A percentile compares a stretch with the other conserved stretches of the same genome.
These are phyloP conservation scores for Danio kyathit DNA, from an alignment of 2,797 vertebrate species.

Conservation along the genomic window DNA sequence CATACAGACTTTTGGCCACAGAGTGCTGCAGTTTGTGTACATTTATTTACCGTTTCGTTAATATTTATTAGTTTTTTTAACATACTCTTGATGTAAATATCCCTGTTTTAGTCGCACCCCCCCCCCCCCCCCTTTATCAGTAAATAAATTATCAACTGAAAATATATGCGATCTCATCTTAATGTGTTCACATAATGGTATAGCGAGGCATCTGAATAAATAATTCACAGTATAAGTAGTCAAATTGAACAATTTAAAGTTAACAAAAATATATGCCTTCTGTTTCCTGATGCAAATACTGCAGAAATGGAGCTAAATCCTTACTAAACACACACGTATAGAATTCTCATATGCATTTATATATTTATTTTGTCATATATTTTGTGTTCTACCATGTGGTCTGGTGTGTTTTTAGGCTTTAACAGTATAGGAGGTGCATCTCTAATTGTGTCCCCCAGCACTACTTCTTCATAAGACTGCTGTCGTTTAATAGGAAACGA, in stretches of 20 bases:
- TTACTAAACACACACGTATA: neutral
- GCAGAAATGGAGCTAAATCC: slow-evolving; percentile 17
- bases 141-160: neutral
- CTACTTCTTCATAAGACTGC: slow-evolving; percentile 8
- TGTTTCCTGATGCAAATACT: slow-evolving; percentile 39
- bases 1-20: slow-evolving; percentile 37
- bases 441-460: neutral
- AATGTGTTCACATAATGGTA: slow-evolving; percentile 20
- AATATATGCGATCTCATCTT: neutral
- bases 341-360: neutral
- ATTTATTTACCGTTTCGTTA: neutral
- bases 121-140: neutral
- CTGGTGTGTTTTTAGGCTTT: neutral
- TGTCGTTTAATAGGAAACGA: slow-evolving; percentile 24
- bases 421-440: neutral
- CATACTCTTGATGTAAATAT: slow-evolving; percentile 2
- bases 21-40: slow-evolving; percentile 7
- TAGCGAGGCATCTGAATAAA: slow-evolving; percentile 21
- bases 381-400: neutral
- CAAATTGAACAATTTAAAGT: slow-evolving; percentile 8
- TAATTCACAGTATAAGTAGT: slow-evolving; percentile 45
- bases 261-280: slow-evolving; percentile 48
- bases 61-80: neutral
- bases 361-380: neutral
- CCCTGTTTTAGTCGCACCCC: neutral